phyloP scores from a whole-genome alignment of 1,140 invertebrate species.

The Leptinotarsa texana region DNA sequence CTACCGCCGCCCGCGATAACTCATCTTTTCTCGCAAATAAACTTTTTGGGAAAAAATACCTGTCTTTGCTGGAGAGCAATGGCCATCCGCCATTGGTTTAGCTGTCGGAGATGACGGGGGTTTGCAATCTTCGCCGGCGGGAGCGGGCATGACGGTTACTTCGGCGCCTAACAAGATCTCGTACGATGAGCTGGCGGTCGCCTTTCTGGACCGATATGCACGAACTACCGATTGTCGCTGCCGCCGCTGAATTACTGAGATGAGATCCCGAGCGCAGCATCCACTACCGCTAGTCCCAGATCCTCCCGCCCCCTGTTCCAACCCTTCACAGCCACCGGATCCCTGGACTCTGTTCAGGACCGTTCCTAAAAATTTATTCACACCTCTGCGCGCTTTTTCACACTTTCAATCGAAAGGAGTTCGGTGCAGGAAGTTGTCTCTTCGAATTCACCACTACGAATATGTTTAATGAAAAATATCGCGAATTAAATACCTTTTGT shows the following conservation, averaged over 20 bases:
- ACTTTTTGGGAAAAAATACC: constrained; percentile 20
- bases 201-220: constrained; percentile 18
- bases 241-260: constrained; percentile 29
- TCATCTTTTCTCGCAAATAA: neutral
- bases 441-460: neutral
- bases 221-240: constrained; percentile 20
- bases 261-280: constrained; percentile 31
- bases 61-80: constrained; percentile 27
- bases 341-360: constrained; percentile 14
- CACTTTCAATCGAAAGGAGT: neutral
- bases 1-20: neutral
- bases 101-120: constrained; percentile 13
- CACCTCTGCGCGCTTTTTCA: neutral
- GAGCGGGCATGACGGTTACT: constrained; percentile 18
- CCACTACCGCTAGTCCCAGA: constrained; percentile 21
- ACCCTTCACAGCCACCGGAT: constrained; percentile 22
- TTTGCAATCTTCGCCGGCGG: constrained; percentile 18
- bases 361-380: neutral
- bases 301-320: constrained; percentile 25
- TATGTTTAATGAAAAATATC: neutral
- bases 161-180: constrained; percentile 13
- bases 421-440: neutral
- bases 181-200: constrained; percentile 20
- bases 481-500: constrained; percentile 11
- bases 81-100: constrained; percentile 24